These are phyloP conservation scores for Peromyscus melanophrys DNA, from an alignment of 2,797 vertebrate species.

Conservation along the genomic window DNA sequence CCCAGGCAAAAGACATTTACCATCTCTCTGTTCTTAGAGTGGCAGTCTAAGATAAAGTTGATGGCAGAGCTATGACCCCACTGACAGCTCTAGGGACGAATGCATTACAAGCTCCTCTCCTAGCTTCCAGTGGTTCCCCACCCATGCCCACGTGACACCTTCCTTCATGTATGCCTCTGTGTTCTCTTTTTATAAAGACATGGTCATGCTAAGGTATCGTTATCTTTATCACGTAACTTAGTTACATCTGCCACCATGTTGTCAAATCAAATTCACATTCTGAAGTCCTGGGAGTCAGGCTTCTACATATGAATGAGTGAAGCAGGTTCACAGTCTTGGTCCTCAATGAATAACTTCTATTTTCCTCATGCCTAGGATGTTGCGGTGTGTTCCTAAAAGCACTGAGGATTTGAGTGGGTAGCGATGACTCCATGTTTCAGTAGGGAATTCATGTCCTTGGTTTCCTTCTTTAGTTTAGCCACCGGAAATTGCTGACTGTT, in stretches of 20 bases:
- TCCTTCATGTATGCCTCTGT: not conserved
- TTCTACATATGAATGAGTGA: not conserved
- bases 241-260: not conserved
- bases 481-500: constrained; percentile 17
- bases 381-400: not conserved
- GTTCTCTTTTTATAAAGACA: not conserved
- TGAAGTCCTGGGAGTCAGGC: not conserved
- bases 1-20: not conserved
- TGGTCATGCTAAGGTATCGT: not conserved
- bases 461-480: constrained; percentile 23
- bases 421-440: not conserved
- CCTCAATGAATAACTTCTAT: not conserved
- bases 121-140: not conserved
- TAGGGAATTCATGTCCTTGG: not conserved
- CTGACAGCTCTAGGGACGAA: fast-evolving
- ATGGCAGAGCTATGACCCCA: not conserved
- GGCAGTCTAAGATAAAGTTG: not conserved
- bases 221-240: not conserved
- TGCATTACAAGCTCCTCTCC: too few species aligned
- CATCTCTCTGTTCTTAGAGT: not conserved
- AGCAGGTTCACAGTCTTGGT: not conserved
- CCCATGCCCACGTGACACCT: not conserved
- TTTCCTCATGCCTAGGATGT: not conserved
- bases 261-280: not conserved
- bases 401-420: not conserved